phyloP scores from a whole-genome alignment of 2,113 vertebrate species.

The Notarius quadriscutis region DNA sequence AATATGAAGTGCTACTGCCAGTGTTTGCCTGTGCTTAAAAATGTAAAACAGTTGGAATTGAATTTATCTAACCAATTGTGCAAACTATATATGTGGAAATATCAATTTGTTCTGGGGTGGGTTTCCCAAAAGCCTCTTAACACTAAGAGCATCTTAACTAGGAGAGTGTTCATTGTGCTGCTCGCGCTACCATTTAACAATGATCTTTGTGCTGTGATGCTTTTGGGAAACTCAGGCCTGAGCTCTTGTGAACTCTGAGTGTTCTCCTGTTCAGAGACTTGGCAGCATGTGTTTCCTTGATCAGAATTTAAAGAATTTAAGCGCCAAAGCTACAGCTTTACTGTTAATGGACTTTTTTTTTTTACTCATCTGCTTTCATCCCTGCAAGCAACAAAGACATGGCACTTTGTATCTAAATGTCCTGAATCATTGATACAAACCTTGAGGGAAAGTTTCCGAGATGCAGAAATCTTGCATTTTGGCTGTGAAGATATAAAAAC shows the following conservation, averaged over 20 bases:
- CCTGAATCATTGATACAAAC: slow-evolving; percentile 57
- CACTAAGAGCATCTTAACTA: too few relatives aligned
- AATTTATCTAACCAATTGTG: neutral
- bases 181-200: too few relatives aligned
- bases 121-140: too few relatives aligned
- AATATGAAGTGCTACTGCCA: neutral
- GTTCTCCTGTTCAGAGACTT: neutral
- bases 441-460: slow-evolving; percentile 86
- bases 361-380: neutral
- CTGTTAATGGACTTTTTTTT: neutral
- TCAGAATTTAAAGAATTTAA: neutral
- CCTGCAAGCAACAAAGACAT: neutral
- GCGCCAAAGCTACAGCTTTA: neutral
- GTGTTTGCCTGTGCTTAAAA: neutral
- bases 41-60: neutral
- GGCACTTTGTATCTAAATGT: neutral
- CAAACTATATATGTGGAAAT: neutral
- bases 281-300: neutral
- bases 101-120: neutral
- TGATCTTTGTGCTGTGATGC: too few relatives aligned
- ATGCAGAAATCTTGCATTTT: slow-evolving; percentile 88
- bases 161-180: too few relatives aligned
- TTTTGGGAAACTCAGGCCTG: too few relatives aligned
- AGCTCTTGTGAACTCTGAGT: neutral
- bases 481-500: slow-evolving; percentile 68